These are phyloP conservation scores for Lontra canadensis DNA, from an alignment of 2,113 vertebrate species.

Conservation along the genomic window DNA sequence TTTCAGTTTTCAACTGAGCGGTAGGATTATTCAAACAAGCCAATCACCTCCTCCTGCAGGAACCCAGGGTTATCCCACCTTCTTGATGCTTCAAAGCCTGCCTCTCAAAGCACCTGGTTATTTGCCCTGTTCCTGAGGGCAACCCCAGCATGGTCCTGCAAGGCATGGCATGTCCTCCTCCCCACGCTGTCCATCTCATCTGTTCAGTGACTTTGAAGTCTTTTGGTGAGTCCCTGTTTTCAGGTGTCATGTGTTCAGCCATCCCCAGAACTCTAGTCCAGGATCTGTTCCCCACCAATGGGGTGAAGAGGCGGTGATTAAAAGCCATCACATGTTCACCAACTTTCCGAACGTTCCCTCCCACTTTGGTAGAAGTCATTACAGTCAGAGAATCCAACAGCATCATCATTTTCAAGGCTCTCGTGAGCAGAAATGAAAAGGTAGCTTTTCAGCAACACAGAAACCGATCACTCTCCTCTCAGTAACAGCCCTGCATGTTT, in stretches of 20 bases:
- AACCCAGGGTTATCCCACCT: not conserved
- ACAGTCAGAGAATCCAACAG: not conserved
- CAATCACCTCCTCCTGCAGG: not conserved
- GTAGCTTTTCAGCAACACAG: fast-evolving
- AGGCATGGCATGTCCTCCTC: not conserved
- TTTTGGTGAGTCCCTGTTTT: not conserved
- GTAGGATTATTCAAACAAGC: not conserved
- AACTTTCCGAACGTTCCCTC: not conserved
- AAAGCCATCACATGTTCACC: not conserved
- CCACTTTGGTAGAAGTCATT: not conserved
- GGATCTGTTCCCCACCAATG: not conserved
- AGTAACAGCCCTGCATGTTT: not conserved
- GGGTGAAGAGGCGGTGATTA: not conserved
- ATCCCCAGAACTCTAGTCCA: not conserved
- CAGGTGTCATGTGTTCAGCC: not conserved
- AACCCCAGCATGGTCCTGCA: not conserved
- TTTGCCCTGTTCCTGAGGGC: not conserved
- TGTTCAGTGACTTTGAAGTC: not conserved
- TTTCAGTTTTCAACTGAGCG: not conserved
- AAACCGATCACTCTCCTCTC: not conserved
- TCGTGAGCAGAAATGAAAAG: not conserved
- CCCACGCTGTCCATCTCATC: not conserved
- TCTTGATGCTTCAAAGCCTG: not conserved
- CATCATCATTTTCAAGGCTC: not conserved
- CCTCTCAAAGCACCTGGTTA: not conserved